Conservation (phyloP, 2,797 vertebrate genomes). For the Eulemur albifrons region DNA sequence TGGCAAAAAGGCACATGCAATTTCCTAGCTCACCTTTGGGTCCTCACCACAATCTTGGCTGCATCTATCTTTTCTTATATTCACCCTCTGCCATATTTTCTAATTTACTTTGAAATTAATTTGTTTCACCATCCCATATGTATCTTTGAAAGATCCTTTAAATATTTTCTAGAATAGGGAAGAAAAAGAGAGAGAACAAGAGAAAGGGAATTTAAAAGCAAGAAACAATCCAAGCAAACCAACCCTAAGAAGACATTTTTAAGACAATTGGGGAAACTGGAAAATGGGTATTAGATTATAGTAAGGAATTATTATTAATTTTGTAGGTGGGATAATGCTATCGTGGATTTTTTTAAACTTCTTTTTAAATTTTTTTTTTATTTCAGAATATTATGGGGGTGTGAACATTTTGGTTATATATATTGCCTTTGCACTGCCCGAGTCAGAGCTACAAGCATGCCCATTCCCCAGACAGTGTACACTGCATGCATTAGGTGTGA, state of each 20-base stretch:
- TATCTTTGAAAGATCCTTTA: background rate
- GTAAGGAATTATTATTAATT: background rate
- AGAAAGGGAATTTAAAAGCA: slow-evolving; percentile 18
- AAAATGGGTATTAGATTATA: background rate
- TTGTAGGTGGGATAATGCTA: background rate
- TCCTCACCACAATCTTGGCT: background rate
- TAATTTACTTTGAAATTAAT: background rate
- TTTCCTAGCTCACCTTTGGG: background rate
- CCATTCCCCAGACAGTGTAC: too few species aligned
- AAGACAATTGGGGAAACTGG: background rate
- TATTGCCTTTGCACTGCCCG: too few species aligned
- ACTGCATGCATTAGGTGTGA: too few species aligned
- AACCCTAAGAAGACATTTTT: slow-evolving; percentile 11
- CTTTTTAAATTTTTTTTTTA: too few species aligned
- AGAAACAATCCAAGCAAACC: background rate
- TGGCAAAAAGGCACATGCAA: background rate
- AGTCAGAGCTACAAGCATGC: too few species aligned
- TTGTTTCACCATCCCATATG: background rate
- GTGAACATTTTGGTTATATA: too few species aligned
- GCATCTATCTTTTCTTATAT: background rate
- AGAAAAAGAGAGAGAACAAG: background rate
- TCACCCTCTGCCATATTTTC: background rate
- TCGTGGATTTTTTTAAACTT: background rate
- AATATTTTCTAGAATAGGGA: slow-evolving; percentile 13
- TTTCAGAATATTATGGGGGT: too few species aligned